These are phyloP conservation scores for Drosophila antonietae DNA, from an alignment of 2,888 invertebrate genomes.

Conservation along the genomic window DNA sequence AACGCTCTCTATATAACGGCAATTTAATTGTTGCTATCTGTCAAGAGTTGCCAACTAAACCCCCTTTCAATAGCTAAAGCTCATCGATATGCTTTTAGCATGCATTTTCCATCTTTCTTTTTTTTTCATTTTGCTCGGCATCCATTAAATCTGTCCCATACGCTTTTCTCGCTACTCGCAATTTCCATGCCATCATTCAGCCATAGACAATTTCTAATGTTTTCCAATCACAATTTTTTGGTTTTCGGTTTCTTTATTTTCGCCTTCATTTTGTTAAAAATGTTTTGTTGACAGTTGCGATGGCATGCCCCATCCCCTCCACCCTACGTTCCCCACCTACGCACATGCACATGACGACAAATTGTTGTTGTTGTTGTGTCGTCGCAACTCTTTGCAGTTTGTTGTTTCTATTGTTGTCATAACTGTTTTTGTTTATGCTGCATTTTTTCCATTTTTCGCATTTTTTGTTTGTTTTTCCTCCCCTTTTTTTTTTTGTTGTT, in stretches of 20 bases:
- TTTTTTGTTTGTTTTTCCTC: constrained; percentile 6
- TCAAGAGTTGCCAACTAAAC: neutral
- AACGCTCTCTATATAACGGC: neutral
- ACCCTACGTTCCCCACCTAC: neutral
- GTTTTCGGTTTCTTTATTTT: constrained; percentile 36
- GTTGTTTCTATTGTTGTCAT: constrained; percentile 72
- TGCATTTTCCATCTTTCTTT: neutral
- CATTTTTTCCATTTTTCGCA: constrained; percentile 44
- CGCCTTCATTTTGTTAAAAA: constrained; percentile 52
- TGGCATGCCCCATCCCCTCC: neutral
- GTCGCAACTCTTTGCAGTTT: constrained; percentile 53
- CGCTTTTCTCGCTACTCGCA: constrained; percentile 1
- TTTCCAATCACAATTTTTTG: constrained; percentile 58
- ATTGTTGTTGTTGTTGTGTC: constrained; percentile 41
- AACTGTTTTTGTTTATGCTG: constrained; percentile 68
- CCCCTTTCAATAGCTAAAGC: neutral
- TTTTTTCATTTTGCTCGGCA: neutral
- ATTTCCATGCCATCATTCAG: constrained; percentile 30
- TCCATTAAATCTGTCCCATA: constrained; percentile 28
- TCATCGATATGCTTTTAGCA: constrained; percentile 1
- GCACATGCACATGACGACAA: constrained; percentile 28
- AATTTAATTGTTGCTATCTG: neutral
- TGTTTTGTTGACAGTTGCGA: constrained; percentile 66
- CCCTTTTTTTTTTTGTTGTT: neutral
- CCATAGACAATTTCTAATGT: constrained; percentile 60